These are phyloP conservation scores for Drosophila meridiana DNA, from an alignment of 2,888 invertebrate genomes.

Conservation along the genomic window DNA sequence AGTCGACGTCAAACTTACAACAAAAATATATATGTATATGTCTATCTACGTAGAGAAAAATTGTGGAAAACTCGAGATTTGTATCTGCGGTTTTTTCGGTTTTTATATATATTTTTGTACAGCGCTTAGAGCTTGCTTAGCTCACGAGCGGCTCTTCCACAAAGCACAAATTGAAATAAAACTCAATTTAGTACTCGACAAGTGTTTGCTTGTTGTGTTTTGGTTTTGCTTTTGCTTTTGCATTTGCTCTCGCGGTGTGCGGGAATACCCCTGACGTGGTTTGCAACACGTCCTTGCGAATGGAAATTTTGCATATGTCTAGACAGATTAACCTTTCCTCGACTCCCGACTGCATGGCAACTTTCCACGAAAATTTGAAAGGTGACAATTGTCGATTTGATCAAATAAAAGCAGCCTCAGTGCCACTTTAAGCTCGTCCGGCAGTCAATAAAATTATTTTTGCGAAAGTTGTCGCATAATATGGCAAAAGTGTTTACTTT, in stretches of 20 bases:
- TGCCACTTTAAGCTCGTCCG: constrained; percentile 24
- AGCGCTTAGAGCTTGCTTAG: constrained; percentile 44
- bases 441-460: constrained; percentile 66
- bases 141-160: constrained; percentile 45
- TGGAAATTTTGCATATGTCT: constrained; percentile 41
- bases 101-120: constrained; percentile 26
- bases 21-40: constrained; percentile 7
- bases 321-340: constrained; percentile 6
- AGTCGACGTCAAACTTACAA: constrained; percentile 36
- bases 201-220: constrained; percentile 18
- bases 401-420: constrained; percentile 16
- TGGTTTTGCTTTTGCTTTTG: background rate
- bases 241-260: background rate
- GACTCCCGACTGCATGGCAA: constrained; percentile 11
- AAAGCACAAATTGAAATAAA: constrained; percentile 53
- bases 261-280: constrained; percentile 15
- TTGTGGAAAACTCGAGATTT: constrained; percentile 76
- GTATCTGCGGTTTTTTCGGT: constrained; percentile 74
- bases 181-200: constrained; percentile 55
- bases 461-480: constrained; percentile 81
- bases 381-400: constrained; percentile 65
- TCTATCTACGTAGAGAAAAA: constrained; percentile 51
- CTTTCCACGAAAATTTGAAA: constrained; percentile 56
- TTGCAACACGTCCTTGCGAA: constrained; percentile 36
- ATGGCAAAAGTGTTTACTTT: constrained; percentile 75